Percentiles rank a stretch among this genome's conserved stretches.
phyloP scores from a whole-genome alignment of 2,888 invertebrate genomes.

The Hetaerina titia region DNA sequence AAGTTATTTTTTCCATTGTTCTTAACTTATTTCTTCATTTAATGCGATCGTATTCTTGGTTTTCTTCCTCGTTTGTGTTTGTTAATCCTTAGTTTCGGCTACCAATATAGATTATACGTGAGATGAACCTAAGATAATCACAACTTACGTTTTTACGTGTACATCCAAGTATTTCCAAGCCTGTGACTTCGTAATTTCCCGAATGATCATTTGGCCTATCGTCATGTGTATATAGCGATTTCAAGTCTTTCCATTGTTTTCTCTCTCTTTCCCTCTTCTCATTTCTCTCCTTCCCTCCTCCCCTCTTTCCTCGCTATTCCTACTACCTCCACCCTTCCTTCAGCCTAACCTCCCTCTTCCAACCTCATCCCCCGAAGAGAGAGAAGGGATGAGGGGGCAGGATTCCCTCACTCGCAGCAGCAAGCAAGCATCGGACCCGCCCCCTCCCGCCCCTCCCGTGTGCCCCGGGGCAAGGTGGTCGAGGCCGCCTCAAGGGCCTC shows the following conservation, averaged over 20 bases:
- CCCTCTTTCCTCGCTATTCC: neutral
- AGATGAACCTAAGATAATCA: too few species aligned
- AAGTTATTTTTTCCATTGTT: too few species aligned
- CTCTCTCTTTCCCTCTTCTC: neutral
- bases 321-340: neutral
- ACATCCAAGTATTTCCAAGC: too few species aligned
- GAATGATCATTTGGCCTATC: neutral
- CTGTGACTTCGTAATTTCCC: neutral
- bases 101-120: too few species aligned
- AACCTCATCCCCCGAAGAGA: neutral
- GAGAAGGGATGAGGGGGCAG: neutral
- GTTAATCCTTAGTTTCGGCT: too few species aligned
- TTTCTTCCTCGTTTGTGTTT: too few species aligned
- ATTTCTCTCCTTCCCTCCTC: neutral
- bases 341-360: neutral
- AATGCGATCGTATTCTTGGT: too few species aligned
- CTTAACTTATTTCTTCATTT: too few species aligned
- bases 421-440: neutral
- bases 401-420: neutral
- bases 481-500: slow-evolving; percentile 54
- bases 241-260: neutral
- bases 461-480: slow-evolving; percentile 56
- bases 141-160: too few species aligned
- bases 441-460: slow-evolving; percentile 29
- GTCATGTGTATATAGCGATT: neutral